Evolutionary conservation across 64 coral and sea anemone species (phyloP).

Genomic region (Cladopsammia gracilis): DNA sequence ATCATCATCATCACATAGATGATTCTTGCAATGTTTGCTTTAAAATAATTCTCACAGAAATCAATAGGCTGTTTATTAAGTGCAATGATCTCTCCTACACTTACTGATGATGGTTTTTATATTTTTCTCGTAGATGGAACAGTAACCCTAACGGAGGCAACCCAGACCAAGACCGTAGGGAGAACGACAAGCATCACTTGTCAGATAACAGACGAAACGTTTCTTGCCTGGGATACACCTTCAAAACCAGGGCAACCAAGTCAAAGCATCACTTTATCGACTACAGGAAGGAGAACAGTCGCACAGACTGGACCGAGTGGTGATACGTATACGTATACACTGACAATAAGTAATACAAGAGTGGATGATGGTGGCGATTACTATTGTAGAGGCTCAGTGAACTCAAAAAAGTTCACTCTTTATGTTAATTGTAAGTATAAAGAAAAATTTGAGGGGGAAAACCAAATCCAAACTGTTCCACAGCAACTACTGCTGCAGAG

Average conservation of each 20-base stretch:
- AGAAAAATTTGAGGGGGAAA: no score
- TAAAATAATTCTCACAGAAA: no score
- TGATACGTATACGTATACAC: slow-evolving; percentile 12
- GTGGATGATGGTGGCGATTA: slow-evolving; percentile 3
- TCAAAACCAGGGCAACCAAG: slow-evolving; percentile 12
- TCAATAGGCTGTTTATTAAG: no score
- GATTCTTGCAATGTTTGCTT: no score
- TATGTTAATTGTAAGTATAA: slow-evolving; percentile 15
- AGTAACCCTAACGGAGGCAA: neutral
- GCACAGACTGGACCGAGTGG: neutral
- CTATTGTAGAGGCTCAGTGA: neutral
- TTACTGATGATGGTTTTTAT: no score
- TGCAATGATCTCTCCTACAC: no score
- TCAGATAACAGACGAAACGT: neutral
- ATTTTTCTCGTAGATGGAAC: neutral
- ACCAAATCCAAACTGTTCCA: no score
- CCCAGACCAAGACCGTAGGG: neutral
- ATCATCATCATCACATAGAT: no score
- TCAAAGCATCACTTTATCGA: neutral
- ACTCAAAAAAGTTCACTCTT: neutral
- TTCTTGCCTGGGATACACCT: slow-evolving; percentile 10
- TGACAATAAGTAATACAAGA: neutral
- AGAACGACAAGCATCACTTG: neutral
- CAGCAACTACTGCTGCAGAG: no score
- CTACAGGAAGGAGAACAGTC: neutral